Conservation (phyloP, 2,797 vertebrate species). For the Rhinogobio ventralis region DNA sequence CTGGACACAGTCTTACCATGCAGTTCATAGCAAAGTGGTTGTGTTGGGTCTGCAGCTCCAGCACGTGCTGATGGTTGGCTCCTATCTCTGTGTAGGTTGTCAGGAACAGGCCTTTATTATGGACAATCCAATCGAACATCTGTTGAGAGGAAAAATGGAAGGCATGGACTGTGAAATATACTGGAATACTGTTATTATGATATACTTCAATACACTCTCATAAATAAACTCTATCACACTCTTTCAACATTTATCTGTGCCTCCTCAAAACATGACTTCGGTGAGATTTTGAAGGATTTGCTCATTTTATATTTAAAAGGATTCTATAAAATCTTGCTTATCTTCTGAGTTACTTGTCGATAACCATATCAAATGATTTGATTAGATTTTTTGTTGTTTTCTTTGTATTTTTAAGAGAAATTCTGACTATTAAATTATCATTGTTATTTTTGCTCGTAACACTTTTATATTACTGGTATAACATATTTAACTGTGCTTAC, state of each 20-base stretch:
- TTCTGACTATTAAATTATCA: not conserved
- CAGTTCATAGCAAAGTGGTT: constrained; percentile 91
- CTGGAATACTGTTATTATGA: constrained; percentile 7
- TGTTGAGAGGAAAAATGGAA: constrained; percentile 56
- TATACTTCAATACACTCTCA: not conserved
- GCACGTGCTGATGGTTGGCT: constrained; percentile 84
- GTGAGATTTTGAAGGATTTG: not conserved
- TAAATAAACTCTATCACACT: not conserved
- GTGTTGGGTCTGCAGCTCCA: constrained; percentile 92
- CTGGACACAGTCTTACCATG: constrained; percentile 81
- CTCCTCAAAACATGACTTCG: not conserved
- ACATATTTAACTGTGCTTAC: not conserved
- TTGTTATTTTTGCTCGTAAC: not conserved
- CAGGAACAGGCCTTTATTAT: constrained; percentile 87
- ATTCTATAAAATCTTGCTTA: not conserved
- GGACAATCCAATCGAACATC: constrained; percentile 91
- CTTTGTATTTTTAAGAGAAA: not conserved
- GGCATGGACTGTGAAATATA: constrained; percentile 31
- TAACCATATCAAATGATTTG: not conserved
- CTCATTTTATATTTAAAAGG: not conserved
- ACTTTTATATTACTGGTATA: not conserved
- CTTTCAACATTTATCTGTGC: not conserved
- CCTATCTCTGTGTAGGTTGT: constrained; percentile 89
- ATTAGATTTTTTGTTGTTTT: not conserved
- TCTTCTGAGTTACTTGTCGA: not conserved